Evolutionary conservation across 2,888 invertebrate genomes (phyloP).

Genomic region (Spodoptera exigua): DNA sequence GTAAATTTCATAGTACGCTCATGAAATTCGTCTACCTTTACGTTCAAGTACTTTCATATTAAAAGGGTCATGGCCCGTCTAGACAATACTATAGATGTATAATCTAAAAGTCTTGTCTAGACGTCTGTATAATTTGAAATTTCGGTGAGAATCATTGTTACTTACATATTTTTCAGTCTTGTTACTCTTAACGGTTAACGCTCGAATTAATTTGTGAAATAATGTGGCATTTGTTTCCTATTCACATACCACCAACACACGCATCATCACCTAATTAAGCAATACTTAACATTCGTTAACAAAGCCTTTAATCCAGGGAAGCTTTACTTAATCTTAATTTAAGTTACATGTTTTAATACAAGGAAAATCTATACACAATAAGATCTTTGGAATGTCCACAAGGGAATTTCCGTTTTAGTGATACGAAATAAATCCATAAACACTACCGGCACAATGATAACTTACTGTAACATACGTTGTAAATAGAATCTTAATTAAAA

Average conservation of each 20-base stretch:
- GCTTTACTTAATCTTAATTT: neutral
- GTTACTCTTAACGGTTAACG: neutral
- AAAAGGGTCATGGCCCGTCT: conserved; percentile 83
- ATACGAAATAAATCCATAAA: conserved; percentile 5
- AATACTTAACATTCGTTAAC: too few species aligned
- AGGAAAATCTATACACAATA: conserved; percentile 26
- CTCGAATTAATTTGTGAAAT: too few species aligned
- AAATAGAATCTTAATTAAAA: conserved; percentile 1
- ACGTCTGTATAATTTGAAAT: conserved; percentile 66
- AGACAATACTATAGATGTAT: conserved; percentile 75
- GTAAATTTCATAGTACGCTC: conserved; percentile 35
- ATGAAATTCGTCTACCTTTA: conserved; percentile 49
- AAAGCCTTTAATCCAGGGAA: too few species aligned
- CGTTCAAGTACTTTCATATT: conserved; percentile 57
- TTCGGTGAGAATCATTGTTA: conserved; percentile 29
- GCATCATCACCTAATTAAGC: too few species aligned
- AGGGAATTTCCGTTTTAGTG: conserved; percentile 40
- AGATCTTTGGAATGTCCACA: conserved; percentile 7
- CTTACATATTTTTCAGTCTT: neutral
- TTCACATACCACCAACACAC: too few species aligned
- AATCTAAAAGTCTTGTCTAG: conserved; percentile 71
- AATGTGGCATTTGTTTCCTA: too few species aligned
- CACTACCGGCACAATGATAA: conserved; percentile 9
- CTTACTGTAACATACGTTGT: neutral
- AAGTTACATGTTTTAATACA: conserved; percentile 21